Conservation (phyloP, 2,888 invertebrate species). For the Lydus trimaculatus region DNA sequence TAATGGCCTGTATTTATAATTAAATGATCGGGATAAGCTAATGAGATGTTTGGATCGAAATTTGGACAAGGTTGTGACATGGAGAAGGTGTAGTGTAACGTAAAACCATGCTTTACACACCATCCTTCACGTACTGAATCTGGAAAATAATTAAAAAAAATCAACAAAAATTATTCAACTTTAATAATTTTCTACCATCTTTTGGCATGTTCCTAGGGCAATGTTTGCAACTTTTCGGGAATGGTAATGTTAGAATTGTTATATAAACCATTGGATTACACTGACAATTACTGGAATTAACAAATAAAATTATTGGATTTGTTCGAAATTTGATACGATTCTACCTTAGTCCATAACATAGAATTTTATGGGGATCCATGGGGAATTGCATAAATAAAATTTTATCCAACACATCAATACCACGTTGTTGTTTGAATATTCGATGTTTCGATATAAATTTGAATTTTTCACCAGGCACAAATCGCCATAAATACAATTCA, state of each 20-base stretch:
- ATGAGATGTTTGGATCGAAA: slow-evolving; percentile 57
- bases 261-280: slow-evolving; percentile 66
- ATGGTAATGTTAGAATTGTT: slow-evolving; percentile 73
- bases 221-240: slow-evolving; percentile 69
- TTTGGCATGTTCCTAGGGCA: slow-evolving; percentile 44
- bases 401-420: slow-evolving; percentile 59
- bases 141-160: slow-evolving; percentile 34
- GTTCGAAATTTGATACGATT: slow-evolving; percentile 42
- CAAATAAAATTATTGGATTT: neutral
- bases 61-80: slow-evolving; percentile 80
- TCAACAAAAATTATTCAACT: no score
- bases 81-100: slow-evolving; percentile 91
- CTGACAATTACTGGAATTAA: slow-evolving; percentile 47
- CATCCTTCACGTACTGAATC: slow-evolving; percentile 54
- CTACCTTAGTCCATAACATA: slow-evolving; percentile 75
- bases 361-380: slow-evolving; percentile 69
- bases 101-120: slow-evolving; percentile 89
- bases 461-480: slow-evolving; percentile 55
- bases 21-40: slow-evolving; percentile 58
- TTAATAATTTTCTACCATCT: no score
- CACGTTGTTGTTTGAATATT: slow-evolving; percentile 57
- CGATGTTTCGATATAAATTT: slow-evolving; percentile 55
- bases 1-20: slow-evolving; percentile 60
- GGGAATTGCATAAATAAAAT: slow-evolving; percentile 78
- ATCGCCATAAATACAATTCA: slow-evolving; percentile 58